Conservation (phyloP, 2,113 vertebrate species). For the Oncorhynchus kisutch region DNA sequence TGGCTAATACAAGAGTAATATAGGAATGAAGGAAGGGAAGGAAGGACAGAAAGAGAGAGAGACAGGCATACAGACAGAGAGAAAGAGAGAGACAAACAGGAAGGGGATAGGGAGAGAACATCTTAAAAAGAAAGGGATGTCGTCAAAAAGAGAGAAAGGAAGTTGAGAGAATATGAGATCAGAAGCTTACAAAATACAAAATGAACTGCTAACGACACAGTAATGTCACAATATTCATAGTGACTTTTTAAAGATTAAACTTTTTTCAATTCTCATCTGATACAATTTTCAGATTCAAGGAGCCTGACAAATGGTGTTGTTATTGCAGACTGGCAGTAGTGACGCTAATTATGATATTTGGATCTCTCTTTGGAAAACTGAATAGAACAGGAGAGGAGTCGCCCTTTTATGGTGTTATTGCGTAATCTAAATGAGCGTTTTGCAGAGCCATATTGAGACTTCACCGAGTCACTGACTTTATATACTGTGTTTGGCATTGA, state of each 20-base stretch:
- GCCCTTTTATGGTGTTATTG: slow-evolving; percentile 8
- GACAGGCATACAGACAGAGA: not conserved
- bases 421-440: not conserved
- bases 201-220: not conserved
- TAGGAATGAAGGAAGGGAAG: not conserved
- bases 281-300: too few species aligned
- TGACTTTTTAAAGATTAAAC: not conserved
- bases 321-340: slow-evolving; percentile 6
- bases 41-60: not conserved
- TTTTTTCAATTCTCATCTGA: too few species aligned
- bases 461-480: not conserved
- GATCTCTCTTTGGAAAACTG: not conserved
- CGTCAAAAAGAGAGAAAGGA: not conserved
- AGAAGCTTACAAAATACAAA: not conserved
- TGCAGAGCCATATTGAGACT: too few species aligned
- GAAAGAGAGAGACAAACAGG: slow-evolving; percentile 13
- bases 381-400: not conserved
- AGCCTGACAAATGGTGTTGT: not conserved
- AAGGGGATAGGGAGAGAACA: not conserved
- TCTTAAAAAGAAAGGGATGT: not conserved
- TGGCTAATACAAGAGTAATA: not conserved
- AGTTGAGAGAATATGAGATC: not conserved
- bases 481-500: not conserved
- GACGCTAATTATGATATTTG: not conserved
- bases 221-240: not conserved